Evolutionary conservation across 1,140 invertebrate genomes (phyloP).

Genomic region (Onthophagus taurus): DNA sequence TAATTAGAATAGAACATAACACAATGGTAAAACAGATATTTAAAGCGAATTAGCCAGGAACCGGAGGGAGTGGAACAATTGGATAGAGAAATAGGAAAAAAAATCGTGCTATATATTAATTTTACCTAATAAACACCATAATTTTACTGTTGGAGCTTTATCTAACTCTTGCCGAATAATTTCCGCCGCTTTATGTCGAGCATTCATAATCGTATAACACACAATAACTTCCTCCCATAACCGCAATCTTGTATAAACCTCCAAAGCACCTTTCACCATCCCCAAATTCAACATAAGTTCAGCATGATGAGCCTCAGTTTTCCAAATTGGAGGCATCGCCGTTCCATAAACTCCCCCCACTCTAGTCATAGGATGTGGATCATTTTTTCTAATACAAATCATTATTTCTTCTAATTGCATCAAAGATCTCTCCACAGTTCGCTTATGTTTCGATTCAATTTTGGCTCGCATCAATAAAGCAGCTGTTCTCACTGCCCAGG

Average conservation of each 20-base stretch:
- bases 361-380: conserved; percentile 40
- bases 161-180: conserved; percentile 74
- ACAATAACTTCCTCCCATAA: conserved; percentile 90
- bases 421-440: conserved; percentile 79
- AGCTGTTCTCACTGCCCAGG: conserved; percentile 60
- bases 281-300: conserved; percentile 72
- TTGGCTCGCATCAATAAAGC: conserved; percentile 63
- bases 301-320: conserved; percentile 64
- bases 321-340: conserved; percentile 62
- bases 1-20: too few species aligned
- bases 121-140: conserved; percentile 79
- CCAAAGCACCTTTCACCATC: conserved; percentile 74
- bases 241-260: conserved; percentile 69
- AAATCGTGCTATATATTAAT: too few species aligned
- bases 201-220: conserved; percentile 77
- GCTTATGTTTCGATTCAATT: conserved; percentile 62
- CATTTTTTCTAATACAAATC: conserved; percentile 42
- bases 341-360: conserved; percentile 52
- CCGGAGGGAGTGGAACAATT: too few species aligned
- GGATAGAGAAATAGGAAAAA: too few species aligned
- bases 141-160: conserved; percentile 70
- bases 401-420: conserved; percentile 76
- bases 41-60: too few species aligned
- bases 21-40: too few species aligned
- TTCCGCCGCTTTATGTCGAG: conserved; percentile 83